Conservation (phyloP, 2,888 invertebrate species). For the Thera obeliscata region DNA sequence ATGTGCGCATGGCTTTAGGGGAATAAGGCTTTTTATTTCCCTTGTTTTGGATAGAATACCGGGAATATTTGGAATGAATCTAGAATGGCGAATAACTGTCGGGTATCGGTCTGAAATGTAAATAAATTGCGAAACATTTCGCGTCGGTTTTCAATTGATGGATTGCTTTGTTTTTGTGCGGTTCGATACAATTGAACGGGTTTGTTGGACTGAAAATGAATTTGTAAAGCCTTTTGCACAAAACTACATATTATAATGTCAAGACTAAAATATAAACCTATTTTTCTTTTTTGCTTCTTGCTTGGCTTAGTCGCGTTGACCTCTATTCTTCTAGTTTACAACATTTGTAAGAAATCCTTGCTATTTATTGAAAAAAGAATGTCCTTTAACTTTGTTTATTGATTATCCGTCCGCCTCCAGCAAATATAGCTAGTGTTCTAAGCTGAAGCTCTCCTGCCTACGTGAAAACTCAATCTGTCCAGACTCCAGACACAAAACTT, state of each 20-base stretch:
- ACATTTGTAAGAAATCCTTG: too few species aligned
- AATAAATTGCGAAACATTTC: constrained; percentile 19
- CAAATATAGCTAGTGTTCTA: too few species aligned
- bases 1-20: not conserved
- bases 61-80: constrained; percentile 27
- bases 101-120: constrained; percentile 11
- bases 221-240: not conserved
- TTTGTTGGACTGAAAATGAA: not conserved
- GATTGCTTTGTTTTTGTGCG: constrained; percentile 13
- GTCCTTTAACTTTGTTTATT: too few species aligned
- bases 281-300: too few species aligned
- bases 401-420: too few species aligned
- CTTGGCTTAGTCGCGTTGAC: too few species aligned
- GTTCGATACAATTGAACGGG: constrained; percentile 10
- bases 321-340: too few species aligned
- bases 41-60: constrained; percentile 25
- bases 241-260: not conserved
- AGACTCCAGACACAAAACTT: too few species aligned
- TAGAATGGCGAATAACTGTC: constrained; percentile 30
- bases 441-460: too few species aligned
- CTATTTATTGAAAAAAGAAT: too few species aligned
- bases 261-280: too few species aligned
- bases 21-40: constrained; percentile 28
- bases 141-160: constrained; percentile 10
- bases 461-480: too few species aligned